Conservation (phyloP, 2,113 vertebrate genomes). For the Oophaga pumilio region DNA sequence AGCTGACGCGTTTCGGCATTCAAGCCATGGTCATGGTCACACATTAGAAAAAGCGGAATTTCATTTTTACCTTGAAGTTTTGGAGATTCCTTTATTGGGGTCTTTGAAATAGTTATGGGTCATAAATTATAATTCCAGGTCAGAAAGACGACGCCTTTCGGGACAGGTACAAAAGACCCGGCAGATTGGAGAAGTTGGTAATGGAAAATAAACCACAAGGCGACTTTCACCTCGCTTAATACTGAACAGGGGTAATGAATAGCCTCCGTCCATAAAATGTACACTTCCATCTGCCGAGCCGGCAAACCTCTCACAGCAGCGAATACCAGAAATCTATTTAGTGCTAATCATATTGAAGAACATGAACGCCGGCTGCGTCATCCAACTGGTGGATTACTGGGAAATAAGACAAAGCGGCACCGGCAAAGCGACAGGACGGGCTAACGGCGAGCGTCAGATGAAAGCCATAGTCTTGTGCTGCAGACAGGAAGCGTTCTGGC, state of each 20-base stretch:
- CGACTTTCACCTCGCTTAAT: neutral
- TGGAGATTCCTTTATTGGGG: neutral
- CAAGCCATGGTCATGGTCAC: too few relatives aligned
- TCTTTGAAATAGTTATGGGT: neutral
- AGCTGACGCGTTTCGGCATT: too few relatives aligned
- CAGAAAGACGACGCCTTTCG: too few relatives aligned
- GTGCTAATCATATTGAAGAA: constrained; percentile 27
- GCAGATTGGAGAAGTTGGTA: neutral
- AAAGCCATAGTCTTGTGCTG: neutral
- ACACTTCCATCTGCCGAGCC: neutral
- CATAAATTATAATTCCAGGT: neutral
- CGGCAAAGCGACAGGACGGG: neutral
- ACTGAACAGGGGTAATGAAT: constrained; percentile 34
- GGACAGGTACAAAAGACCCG: neutral
- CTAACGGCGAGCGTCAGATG: neutral
- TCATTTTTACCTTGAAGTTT: neutral
- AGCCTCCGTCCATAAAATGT: neutral
- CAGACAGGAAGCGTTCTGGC: neutral
- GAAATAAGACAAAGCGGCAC: neutral
- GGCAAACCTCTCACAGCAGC: neutral
- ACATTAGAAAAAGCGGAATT: too few relatives aligned
- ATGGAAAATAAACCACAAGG: neutral
- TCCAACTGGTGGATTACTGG: neutral
- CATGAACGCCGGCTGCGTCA: neutral
- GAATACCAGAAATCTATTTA: neutral